Base-by-base conservation (phyloP, 2,888 invertebrate genomes). In the Eupsilia transversa region DNA sequence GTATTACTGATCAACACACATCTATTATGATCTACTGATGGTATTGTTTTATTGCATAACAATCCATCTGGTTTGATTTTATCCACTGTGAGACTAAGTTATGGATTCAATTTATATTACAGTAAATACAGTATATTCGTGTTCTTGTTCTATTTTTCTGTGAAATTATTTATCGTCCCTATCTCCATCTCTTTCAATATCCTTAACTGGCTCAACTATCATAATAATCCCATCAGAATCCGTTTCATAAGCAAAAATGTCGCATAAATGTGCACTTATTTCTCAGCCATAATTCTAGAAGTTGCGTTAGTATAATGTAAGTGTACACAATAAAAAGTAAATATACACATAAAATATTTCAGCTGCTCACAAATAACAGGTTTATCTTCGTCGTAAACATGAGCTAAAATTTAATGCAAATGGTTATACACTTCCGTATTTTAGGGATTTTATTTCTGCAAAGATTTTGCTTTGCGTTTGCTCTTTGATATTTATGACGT, bases 351-450 rank as follows among this genome's bases (percentile, higher is more conserved):
- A 88, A 90, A 90, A 83, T 85, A 86, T 86, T 89, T 88, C 82
- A 89, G 84, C 79, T 86, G 84, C 84, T 85, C 82, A 79, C 83
- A 84, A 86, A 85, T 86, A 86, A 77, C 82, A 78, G 77, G 83
- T 84, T 87, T 90, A 89, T 90, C 86, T 88, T 79, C 79, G 79
- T 86, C 87, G 87, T 90, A 85, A 86, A 86, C 83, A 83, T 85
- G 85, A 83, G 77, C 84, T 80, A 80, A 86, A 85, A 77, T 85
- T 84, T 80, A 84, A 85, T 85, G 84, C 84, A 86, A 86, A 85
- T 80, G 84, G 72, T 74, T 77, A 85, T 73, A 86, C 70, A 85
- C 73, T 76, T 78, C 75, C 80, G 69, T 74, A 75, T 86, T 86
- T 80, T 66, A 69, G 52, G 82, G 63, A 76, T 82, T 86, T 82